Percentiles rank a stretch among this genome's conserved stretches.
phyloP scores from a whole-genome alignment of 2,797 vertebrate species.

The Diplodus puntazzo region DNA sequence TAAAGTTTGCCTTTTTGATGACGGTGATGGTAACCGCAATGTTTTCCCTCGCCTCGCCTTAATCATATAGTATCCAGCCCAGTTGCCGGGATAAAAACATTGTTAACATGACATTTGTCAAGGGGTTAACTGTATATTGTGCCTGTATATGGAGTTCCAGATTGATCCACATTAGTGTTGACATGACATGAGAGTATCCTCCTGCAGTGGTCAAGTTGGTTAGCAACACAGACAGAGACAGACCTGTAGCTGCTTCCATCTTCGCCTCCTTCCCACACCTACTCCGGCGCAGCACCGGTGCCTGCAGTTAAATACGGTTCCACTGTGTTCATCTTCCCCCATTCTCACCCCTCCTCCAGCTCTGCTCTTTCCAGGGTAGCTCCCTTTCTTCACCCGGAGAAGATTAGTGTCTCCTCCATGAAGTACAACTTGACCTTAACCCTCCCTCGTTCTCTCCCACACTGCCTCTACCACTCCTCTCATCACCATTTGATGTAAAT shows the following conservation, averaged over 20 bases:
- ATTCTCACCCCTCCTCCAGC: conserved; percentile 22
- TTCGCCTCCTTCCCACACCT: conserved; percentile 10
- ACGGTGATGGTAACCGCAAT: no score
- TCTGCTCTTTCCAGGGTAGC: conserved; percentile 37
- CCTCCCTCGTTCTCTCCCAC: conserved; percentile 66
- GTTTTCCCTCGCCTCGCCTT: no score
- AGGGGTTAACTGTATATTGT: neutral
- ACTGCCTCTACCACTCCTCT: conserved; percentile 61
- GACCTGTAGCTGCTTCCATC: neutral
- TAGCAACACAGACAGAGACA: neutral
- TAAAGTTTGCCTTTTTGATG: no score
- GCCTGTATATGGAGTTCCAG: neutral
- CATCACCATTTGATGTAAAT: conserved; percentile 79
- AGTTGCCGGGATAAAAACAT: no score
- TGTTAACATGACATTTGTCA: no score
- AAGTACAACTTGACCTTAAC: conserved; percentile 82
- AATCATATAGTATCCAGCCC: no score
- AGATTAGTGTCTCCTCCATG: conserved; percentile 75
- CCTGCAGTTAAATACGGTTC: conserved; percentile 41
- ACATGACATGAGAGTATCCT: no score
- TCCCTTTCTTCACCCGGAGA: conserved; percentile 57
- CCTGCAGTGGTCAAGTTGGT: neutral
- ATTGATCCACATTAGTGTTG: neutral
- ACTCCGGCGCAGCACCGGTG: neutral
- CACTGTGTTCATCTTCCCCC: conserved; percentile 27